Conservation (phyloP, 2,888 invertebrate species). For the Drosophila mimica region DNA sequence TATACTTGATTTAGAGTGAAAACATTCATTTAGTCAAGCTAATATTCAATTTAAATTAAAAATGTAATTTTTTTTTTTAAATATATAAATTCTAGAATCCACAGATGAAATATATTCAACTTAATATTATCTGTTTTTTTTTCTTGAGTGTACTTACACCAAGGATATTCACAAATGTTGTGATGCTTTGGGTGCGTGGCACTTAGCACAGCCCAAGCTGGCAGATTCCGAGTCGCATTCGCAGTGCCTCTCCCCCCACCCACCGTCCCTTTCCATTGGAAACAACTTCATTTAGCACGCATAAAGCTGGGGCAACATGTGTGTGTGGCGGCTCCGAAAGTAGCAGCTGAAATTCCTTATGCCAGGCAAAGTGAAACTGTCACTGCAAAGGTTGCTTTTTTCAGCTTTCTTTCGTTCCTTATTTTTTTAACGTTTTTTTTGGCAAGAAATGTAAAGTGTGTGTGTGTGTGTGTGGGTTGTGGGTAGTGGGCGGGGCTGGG, state of each 20-base stretch:
- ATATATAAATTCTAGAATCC: background rate
- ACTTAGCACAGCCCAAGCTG: conserved; percentile 23
- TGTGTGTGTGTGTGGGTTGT: background rate
- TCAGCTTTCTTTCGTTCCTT: conserved; percentile 16
- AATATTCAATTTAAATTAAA: background rate
- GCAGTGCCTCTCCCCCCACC: background rate
- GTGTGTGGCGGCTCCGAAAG: conserved; percentile 65
- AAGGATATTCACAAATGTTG: conserved; percentile 4
- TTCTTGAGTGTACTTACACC: background rate
- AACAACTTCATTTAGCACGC: conserved; percentile 77
- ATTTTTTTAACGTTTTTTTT: conserved; percentile 8
- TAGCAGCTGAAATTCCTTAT: conserved; percentile 64
- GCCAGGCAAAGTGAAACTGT: conserved; percentile 78
- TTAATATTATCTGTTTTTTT: background rate
- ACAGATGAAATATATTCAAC: background rate
- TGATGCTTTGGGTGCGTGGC: conserved; percentile 13
- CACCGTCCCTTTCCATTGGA: conserved; percentile 5
- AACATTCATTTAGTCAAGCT: background rate
- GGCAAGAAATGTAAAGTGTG: conserved; percentile 63
- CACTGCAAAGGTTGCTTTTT: conserved; percentile 64
- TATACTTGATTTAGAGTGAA: background rate
- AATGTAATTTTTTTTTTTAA: background rate
- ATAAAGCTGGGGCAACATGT: conserved; percentile 74
- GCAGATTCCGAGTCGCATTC: background rate
- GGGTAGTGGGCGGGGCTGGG: background rate